These are phyloP conservation scores for Neodiprion fabricii DNA, from an alignment of 1,140 invertebrate species.

Conservation along the genomic window DNA sequence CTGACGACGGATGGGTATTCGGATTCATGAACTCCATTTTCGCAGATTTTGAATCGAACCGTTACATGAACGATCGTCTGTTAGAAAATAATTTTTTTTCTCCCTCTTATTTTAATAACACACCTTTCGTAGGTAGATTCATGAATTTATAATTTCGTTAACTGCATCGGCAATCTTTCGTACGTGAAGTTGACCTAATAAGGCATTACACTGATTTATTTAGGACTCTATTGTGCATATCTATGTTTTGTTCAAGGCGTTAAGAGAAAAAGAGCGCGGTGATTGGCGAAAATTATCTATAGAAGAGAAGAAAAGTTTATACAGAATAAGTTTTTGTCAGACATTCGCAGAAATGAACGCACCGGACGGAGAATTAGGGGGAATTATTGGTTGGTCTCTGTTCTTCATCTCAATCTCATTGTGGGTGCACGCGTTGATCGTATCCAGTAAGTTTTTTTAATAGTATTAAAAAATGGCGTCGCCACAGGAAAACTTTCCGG, in stretches of 20 bases:
- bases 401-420: slow-evolving; percentile 47
- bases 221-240: too few relatives aligned
- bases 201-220: too few relatives aligned
- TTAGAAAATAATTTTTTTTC: neutral
- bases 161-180: too few relatives aligned
- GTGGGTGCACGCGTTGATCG: slow-evolving; percentile 57
- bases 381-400: slow-evolving; percentile 52
- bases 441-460: slow-evolving; percentile 52
- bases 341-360: slow-evolving; percentile 68
- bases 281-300: slow-evolving; percentile 71
- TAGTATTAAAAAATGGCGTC: neutral
- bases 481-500: too few relatives aligned
- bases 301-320: slow-evolving; percentile 73
- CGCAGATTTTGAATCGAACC: too few relatives aligned
- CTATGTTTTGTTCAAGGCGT: slow-evolving; percentile 40
- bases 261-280: slow-evolving; percentile 71
- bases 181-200: too few relatives aligned
- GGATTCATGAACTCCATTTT: too few relatives aligned
- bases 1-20: too few relatives aligned
- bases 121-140: too few relatives aligned
- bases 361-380: slow-evolving; percentile 63
- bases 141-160: too few relatives aligned
- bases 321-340: slow-evolving; percentile 71
- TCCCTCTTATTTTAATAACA: neutral
- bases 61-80: too few relatives aligned